Evolutionary conservation across 2,888 invertebrate species (phyloP), one percentile per base, ranked within the genome.

Genomic region (Leptopilina drosophilae): DNA sequence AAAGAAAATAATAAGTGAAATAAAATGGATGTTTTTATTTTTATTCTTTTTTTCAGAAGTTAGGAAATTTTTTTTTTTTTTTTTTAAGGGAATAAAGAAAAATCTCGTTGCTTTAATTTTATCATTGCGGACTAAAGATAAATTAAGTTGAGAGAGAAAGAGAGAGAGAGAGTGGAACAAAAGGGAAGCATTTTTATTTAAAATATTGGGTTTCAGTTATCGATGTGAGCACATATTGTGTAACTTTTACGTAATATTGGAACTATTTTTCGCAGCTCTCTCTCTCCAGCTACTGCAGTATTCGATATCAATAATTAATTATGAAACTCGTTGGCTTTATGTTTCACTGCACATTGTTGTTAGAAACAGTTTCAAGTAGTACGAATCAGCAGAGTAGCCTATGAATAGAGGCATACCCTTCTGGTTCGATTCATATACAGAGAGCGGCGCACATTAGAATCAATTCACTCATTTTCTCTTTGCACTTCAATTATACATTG

Each of bases 281-380:
- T 20, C 20, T 20, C 20, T 20, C 20, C 20, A 20, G 20, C 15
- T 15, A 5, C 3, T 33, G 46, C 46, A 46, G 7, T 46, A 65
- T 65, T 33, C 33, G 33, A 33, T 33, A 33, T 65, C 14, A 65
- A 40, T 65, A 65, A 40, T 65, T 65, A 11, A 2, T 42, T 42
- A n/a, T 14, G 8, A n/a, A 1, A n/a, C n/a, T 40, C n/a, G 15
- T 15, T 46, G 5, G 20, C 0, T 5, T 67, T 15, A 46, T 46
- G 15, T 15, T 42, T 67, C 20, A 67, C 8, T 53, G 14, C 33
- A 1, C 14, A 69, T 56, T 69, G 53, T 56, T 26, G 6, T 26
- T 26, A 69, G 53, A 69, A 49, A 67, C 69, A 7, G 11, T 53
- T 69, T 69, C 69, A 56, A 69, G 69, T 56, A 56, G 6, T 56